These are phyloP conservation scores for Drosophila kikkawai DNA, from an alignment of 1,140 invertebrate genomes.

Conservation along the genomic window DNA sequence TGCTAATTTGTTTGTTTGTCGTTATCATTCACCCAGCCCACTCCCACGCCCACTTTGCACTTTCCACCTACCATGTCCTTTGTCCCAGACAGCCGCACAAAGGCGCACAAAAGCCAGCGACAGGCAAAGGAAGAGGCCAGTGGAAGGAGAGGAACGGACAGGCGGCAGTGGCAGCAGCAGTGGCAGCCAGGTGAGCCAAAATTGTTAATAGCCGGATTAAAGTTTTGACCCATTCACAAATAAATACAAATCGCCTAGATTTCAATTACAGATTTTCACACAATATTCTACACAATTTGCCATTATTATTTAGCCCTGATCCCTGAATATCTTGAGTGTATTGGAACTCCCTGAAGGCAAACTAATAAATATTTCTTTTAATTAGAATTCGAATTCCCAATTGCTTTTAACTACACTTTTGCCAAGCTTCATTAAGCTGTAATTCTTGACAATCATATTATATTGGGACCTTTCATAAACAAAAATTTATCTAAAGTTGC, in stretches of 20 bases:
- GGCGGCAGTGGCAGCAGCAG: background rate
- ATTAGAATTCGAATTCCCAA: background rate
- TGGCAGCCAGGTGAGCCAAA: conserved; percentile 18
- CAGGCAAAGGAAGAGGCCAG: conserved; percentile 31
- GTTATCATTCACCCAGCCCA: conserved; percentile 69
- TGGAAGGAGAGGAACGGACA: conserved; percentile 17
- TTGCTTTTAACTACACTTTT: background rate
- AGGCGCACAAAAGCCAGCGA: conserved; percentile 35
- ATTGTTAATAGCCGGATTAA: conserved; percentile 49
- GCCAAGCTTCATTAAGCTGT: background rate
- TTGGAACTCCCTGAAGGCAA: background rate
- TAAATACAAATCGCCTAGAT: conserved; percentile 13
- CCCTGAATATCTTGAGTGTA: background rate
- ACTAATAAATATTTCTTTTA: too few species aligned
- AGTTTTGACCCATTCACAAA: conserved; percentile 22
- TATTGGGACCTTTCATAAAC: background rate
- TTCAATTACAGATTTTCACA: conserved; percentile 18
- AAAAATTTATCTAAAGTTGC: too few species aligned
- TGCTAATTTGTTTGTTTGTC: conserved; percentile 82
- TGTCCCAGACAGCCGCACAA: conserved; percentile 55
- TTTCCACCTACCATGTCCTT: conserved; percentile 42
- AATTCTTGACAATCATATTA: background rate
- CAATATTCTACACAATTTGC: background rate
- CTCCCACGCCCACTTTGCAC: conserved; percentile 3
- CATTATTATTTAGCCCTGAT: background rate